A percentile compares a stretch with the other conserved stretches of the same genome.
Evolutionary conservation across 2,888 invertebrate genomes (phyloP).

Genomic region (Ophion ellenae): DNA sequence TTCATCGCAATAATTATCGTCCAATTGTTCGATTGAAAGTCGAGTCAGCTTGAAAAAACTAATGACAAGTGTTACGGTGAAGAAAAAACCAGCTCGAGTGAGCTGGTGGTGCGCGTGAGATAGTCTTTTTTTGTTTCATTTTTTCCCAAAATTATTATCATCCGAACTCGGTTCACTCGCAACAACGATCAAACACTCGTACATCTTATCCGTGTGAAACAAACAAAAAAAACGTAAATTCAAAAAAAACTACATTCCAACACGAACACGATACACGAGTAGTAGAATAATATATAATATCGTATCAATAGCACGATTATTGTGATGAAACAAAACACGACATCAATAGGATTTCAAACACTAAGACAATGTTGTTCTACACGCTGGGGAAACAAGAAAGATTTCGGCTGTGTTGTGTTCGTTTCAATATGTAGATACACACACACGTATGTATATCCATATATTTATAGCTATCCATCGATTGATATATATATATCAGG

Average conservation of each 20-base stretch:
- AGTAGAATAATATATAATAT: constrained; percentile 71
- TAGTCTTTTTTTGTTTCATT: constrained; percentile 9
- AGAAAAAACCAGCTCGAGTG: neutral
- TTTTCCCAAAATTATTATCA: constrained; percentile 55
- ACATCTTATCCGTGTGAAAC: constrained; percentile 71
- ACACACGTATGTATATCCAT: constrained; percentile 6
- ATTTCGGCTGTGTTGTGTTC: constrained; percentile 39
- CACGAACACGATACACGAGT: constrained; percentile 78
- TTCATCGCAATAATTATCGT: constrained; percentile 13
- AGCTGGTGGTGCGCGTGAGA: constrained; percentile 21
- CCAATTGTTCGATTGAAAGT: constrained; percentile 10
- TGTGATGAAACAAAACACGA: constrained; percentile 80
- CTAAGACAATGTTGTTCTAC: constrained; percentile 77
- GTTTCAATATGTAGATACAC: constrained; percentile 21
- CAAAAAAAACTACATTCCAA: constrained; percentile 78
- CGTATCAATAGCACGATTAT: constrained; percentile 73
- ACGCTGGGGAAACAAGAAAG: constrained; percentile 67
- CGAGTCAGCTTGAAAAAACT: neutral
- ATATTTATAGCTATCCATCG: neutral
- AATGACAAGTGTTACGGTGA: neutral
- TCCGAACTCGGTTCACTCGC: constrained; percentile 70
- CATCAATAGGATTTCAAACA: constrained; percentile 80
- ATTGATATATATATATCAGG: constrained; percentile 8
- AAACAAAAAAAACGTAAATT: constrained; percentile 34
- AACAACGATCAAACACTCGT: constrained; percentile 79